Percentiles rank a stretch among this genome's conserved stretches.
phyloP scores from a whole-genome alignment of 2,113 vertebrate genomes.

The Eulacestoma nigropectus region DNA sequence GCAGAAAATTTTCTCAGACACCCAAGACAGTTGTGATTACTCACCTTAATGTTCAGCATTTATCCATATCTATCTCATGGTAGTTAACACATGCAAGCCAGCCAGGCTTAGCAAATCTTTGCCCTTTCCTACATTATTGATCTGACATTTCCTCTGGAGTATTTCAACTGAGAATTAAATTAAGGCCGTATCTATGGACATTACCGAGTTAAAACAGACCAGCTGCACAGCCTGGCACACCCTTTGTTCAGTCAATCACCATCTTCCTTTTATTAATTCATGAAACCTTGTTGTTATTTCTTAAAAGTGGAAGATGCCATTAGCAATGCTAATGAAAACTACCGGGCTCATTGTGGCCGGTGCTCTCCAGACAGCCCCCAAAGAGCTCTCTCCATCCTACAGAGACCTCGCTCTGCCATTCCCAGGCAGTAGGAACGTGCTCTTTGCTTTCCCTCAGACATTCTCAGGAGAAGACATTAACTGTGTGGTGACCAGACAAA shows the following conservation, averaged over 20 bases:
- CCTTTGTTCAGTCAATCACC: conserved; percentile 50
- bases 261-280: conserved; percentile 50
- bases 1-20: conserved; percentile 4
- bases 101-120: conserved; percentile 48
- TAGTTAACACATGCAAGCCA: conserved; percentile 22
- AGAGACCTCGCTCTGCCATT: background rate
- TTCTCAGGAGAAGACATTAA: background rate
- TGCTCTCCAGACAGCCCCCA: background rate
- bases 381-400: background rate
- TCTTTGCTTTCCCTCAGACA: background rate
- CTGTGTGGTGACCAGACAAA: background rate
- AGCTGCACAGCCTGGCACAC: conserved; percentile 14
- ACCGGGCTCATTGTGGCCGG: background rate
- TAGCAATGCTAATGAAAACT: conserved; percentile 58
- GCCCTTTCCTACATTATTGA: conserved; percentile 56
- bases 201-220: conserved; percentile 43
- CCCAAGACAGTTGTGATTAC: conserved; percentile 38
- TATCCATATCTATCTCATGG: conserved; percentile 2
- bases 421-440: background rate
- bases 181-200: conserved; percentile 9
- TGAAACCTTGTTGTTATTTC: conserved; percentile 33
- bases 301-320: conserved; percentile 41
- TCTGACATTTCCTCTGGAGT: conserved; percentile 62
- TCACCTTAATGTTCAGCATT: conserved; percentile 38
- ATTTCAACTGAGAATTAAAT: conserved; percentile 62